Evolutionary conservation across 2,888 invertebrate species (phyloP).

Genomic region (Drosophila monieri): DNA sequence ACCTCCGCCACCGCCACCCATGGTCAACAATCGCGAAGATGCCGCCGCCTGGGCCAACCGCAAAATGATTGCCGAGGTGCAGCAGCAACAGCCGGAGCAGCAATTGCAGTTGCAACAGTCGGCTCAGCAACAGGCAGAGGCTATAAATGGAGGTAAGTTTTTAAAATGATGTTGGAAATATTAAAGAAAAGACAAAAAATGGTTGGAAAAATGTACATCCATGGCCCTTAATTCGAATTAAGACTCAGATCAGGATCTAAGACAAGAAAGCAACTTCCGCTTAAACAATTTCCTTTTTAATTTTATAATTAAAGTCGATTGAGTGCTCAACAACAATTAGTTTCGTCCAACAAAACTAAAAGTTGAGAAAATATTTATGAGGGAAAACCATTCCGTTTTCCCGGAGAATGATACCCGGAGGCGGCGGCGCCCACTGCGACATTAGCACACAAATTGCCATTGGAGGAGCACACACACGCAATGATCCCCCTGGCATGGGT

Average conservation of each 20-base stretch:
- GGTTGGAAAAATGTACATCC: too few species aligned
- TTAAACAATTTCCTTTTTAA: neutral
- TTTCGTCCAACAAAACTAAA: slow-evolving; percentile 12
- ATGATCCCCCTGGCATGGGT: slow-evolving; percentile 26
- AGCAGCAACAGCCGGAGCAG: slow-evolving; percentile 53
- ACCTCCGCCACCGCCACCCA: slow-evolving; percentile 65
- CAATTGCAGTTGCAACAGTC: slow-evolving; percentile 41
- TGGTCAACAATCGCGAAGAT: slow-evolving; percentile 82
- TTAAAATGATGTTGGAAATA: too few species aligned
- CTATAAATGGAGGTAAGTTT: slow-evolving; percentile 62
- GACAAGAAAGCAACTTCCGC: slow-evolving; percentile 1
- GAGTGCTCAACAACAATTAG: slow-evolving; percentile 25
- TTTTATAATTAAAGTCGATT: slow-evolving; percentile 34
- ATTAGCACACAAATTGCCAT: slow-evolving; percentile 68
- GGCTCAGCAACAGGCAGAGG: slow-evolving; percentile 42
- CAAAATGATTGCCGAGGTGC: slow-evolving; percentile 74
- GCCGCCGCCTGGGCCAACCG: slow-evolving; percentile 82
- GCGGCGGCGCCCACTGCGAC: slow-evolving; percentile 36
- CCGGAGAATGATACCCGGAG: slow-evolving; percentile 18
- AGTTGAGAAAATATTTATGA: slow-evolving; percentile 50
- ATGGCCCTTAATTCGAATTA: too few species aligned
- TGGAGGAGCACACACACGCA: slow-evolving; percentile 52
- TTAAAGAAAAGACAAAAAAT: too few species aligned
- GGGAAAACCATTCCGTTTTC: slow-evolving; percentile 17
- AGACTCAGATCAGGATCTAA: neutral